Base-by-base conservation (phyloP, 23 tunicate species). In the Halocynthia aurantium region DNA sequence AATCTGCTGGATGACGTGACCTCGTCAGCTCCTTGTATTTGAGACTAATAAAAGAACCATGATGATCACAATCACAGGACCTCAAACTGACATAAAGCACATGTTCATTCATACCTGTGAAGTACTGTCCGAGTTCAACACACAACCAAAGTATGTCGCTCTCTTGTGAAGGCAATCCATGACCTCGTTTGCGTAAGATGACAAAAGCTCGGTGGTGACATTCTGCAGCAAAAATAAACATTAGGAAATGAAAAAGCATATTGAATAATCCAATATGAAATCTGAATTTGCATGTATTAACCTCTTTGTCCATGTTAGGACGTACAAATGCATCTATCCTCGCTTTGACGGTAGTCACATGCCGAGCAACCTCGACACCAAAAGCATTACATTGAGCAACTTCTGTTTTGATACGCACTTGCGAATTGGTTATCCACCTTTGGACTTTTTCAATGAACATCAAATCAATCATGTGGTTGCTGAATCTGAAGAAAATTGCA, bases 301-400 rank as follows among this genome's bases (percentile, higher is more conserved):
- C 97, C 97, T 90, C 97, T 66, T 90, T 90, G 72, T 90, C 97
- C 54, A 84, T 69, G 76, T 90, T 81, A n/a, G 90, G 90, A 68
- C 74, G 73, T 75, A 85, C 86, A 64, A 90, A 90, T 52, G 97
- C 97, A 52, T 90, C 97, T 21, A 90, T 75, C 9, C 90, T 81
- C 6, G 90, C 71, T 52, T 76, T 84, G 64, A 90, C 72, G 0
- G 80, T 71, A 61, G 74, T 54, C 40, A 90, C 83, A 72, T 90
- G 90, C 22, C 87, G 50, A 7, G 51, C 72, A 22, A 90, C 83
- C n/a, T 77, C 80, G 9, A 83, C 84, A 10, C 69, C 90, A 90
- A 85, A 81, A 6, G 90, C 90, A 57, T 90, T 85, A 67, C 86
- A 85, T 62, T 78, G 73, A 21, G 85, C 83, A n/a, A 87, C 97